Base-by-base conservation (phyloP, 2,888 invertebrate species). In the Tipula confusa region DNA sequence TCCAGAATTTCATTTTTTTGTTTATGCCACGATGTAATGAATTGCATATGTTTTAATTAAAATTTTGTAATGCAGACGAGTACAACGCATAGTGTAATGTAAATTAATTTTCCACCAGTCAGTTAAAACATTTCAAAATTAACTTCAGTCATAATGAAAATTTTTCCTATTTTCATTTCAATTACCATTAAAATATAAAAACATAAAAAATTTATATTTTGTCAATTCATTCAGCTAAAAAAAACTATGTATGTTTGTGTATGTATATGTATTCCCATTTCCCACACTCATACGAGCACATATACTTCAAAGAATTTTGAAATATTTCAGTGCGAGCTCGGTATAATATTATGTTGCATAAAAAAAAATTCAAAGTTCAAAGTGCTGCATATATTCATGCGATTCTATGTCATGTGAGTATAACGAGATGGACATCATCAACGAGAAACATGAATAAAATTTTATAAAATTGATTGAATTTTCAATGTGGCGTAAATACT, bases 21-120 rank as follows among this genome's bases (percentile, higher is more conserved):
- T 64, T 64, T 64, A 64, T 64, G 64, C 64, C 24, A n/a, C n/a
- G n/a, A 11, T 24, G 64, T 64, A 64, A 64, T 24, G 64, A 24
- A 64, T 64, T 64, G 64, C 64, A 64, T 64, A 64, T 64, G 64
- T 64, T 64, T 24, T 64, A 24, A 64, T 64, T 64, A 64, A 64
- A 64, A 24, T 13, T 64, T 24, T 64, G 64, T 64, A 64, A 64
- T 64, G n/a, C 64, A 24, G 9, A 36, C 9, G 43, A n/a, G 15
- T 43, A 43, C 43, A 43, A 43, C 15, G 15, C 4, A 43, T 9
- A 64, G 13, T 24, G 24, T 3, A 1, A 64, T 43, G 6, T 15
- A 43, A 9, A 13, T n/a, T 3, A 43, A 3, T 64, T 64, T 64
- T 64, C 64, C 18, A 24, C 24, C 64, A 24, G 64, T 64, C 24